These are phyloP conservation scores for Chalcis sispes DNA, from an alignment of 2,888 invertebrate species.

Conservation along the genomic window DNA sequence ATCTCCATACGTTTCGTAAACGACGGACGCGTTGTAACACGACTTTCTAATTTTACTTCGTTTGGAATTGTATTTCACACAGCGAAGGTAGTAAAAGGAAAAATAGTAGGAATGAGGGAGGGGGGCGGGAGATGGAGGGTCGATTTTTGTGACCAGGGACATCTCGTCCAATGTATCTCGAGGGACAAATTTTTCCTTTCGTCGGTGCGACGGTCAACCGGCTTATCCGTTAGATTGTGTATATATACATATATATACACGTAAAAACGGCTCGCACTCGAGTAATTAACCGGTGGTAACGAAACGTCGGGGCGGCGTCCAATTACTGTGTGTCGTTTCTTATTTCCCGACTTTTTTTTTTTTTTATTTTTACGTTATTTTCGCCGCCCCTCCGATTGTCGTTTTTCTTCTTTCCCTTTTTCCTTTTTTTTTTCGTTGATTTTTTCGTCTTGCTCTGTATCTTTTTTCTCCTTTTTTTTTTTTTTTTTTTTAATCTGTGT, in stretches of 20 bases:
- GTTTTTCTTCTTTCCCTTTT: slow-evolving; percentile 40
- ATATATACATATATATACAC: too few relatives aligned
- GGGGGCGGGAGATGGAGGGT: background rate
- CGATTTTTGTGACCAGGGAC: background rate
- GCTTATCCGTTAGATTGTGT: too few relatives aligned
- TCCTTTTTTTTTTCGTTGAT: background rate
- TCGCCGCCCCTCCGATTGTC: slow-evolving; percentile 45
- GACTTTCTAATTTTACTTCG: too few relatives aligned
- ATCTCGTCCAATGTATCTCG: background rate
- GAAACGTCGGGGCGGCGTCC: slow-evolving; percentile 34
- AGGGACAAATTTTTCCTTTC: slow-evolving; percentile 49
- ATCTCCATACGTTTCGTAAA: too few relatives aligned
- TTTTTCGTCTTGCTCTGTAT: background rate
- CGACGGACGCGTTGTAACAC: too few relatives aligned
- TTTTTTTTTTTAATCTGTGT: slow-evolving; percentile 25
- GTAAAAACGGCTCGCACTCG: slow-evolving; percentile 18
- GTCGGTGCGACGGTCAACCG: slow-evolving; percentile 23
- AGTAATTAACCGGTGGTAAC: slow-evolving; percentile 57
- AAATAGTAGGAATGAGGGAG: too few relatives aligned
- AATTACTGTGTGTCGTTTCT: slow-evolving; percentile 3
- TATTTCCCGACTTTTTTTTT: background rate
- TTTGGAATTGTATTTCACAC: too few relatives aligned
- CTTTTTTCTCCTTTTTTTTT: background rate
- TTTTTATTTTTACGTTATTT: slow-evolving; percentile 36
- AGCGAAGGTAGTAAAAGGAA: too few relatives aligned